Base-by-base conservation (phyloP, 2,888 invertebrate species). In the Andrena bicolor region DNA sequence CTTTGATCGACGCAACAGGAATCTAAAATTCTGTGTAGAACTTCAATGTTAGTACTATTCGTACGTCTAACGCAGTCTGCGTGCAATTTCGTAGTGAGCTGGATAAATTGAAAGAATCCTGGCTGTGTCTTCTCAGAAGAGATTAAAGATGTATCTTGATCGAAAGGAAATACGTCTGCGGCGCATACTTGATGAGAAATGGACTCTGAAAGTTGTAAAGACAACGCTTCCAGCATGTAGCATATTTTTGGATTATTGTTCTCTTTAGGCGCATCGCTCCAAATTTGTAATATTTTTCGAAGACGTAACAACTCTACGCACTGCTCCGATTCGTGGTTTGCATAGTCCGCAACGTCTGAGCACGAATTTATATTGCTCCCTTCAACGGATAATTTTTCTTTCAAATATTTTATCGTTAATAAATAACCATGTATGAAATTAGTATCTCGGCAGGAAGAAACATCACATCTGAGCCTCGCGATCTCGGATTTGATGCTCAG, bases 351-450 rank as follows among this genome's bases (percentile, higher is more conserved):
- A 20, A 35, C 1, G 35, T 61, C 10, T 10, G 56, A 32, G 13
- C 23, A 20, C 4, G 41, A 30, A 74, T 61, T 65, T 1, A 77
- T 16, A 65, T 26, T 32, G 30, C 80, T 64, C 2, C 10, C 53
- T 83, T 88, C 88, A 49, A 63, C 20, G 0, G 53, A 63, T n/a
- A 82, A 56, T 74, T 90, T 92, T n/a, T 87, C 78, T 8, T 80
- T 76, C 2, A 93, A 84, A 85, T 89, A 90, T 58, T 88, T 84
- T 35, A 92, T 86, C 5, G 90, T 79, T 30, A 90, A 82, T 16
- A 93, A 84, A 58, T 86, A 83, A 13, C 93, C 94, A 58, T 94
- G 92, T 0, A 90, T 73, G 10, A 82, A 86, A 86, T 94, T 94
- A 28, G 76, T 56, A 64, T 79, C 72, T 0, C 35, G 32, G 4